phyloP scores from a whole-genome alignment of 2,888 invertebrate genomes.

The Nasonovia ribisnigri region DNA sequence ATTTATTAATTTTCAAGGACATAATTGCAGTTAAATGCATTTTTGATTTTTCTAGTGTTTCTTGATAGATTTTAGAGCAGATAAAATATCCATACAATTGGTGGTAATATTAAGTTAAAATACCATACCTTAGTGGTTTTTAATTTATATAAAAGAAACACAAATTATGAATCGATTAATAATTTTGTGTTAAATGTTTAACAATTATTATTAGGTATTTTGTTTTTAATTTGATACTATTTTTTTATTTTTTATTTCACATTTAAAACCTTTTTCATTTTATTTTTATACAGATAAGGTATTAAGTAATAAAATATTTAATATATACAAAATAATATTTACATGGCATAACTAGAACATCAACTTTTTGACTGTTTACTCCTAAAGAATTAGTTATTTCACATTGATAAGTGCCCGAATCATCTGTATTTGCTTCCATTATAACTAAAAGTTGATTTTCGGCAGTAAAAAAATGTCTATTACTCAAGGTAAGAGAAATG shows the following conservation, averaged over 20 bases:
- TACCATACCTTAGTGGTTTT: not conserved
- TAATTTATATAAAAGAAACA: not conserved
- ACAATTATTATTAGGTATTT: not conserved
- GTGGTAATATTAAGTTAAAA: not conserved
- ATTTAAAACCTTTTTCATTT: not conserved
- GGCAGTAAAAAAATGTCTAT: slow-evolving; percentile 87
- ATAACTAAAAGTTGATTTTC: slow-evolving; percentile 91
- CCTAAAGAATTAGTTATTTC: slow-evolving; percentile 89
- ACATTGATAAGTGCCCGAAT: slow-evolving; percentile 91
- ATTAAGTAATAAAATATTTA: not conserved
- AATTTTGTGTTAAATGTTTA: not conserved
- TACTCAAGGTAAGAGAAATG: slow-evolving; percentile 78
- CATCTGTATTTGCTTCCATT: slow-evolving; percentile 81
- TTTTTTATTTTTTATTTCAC: not conserved
- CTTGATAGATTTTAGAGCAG: no score
- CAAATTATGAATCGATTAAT: not conserved
- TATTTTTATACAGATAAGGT: not conserved
- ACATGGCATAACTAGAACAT: slow-evolving; percentile 79
- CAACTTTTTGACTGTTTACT: slow-evolving; percentile 79
- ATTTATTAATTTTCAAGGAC: no score
- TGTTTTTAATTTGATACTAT: not conserved
- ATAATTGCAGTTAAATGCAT: no score
- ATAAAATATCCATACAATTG: not conserved
- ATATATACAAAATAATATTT: slow-evolving; percentile 67
- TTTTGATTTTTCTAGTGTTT: no score